Percentiles rank a stretch among this genome's conserved stretches.
Conservation (phyloP, 2,888 invertebrate genomes). For the Argyra leucocephala region DNA sequence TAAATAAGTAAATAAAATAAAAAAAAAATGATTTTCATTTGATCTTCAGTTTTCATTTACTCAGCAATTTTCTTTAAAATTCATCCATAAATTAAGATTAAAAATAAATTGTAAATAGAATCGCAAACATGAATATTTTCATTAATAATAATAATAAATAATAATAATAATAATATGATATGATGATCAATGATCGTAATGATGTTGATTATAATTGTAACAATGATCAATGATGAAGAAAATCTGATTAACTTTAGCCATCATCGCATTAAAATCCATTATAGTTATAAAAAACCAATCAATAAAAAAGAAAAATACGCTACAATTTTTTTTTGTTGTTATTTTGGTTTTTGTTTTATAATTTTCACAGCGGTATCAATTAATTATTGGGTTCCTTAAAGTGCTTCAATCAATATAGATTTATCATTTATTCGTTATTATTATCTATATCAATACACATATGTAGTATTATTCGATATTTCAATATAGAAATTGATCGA, state of each 20-base stretch:
- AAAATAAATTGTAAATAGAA: not conserved
- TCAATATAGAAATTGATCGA: not conserved
- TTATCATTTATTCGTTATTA: not conserved
- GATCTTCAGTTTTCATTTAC: no score
- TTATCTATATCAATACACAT: not conserved
- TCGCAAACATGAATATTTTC: not conserved
- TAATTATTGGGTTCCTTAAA: conserved; percentile 6
- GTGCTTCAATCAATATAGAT: conserved; percentile 4
- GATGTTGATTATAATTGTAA: no score
- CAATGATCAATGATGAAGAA: no score
- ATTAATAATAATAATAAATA: no score
- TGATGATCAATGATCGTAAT: no score
- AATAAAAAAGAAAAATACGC: not conserved
- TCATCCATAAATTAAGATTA: not conserved
- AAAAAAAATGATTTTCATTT: not conserved
- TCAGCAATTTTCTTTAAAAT: not conserved
- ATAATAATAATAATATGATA: no score
- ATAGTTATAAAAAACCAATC: not conserved
- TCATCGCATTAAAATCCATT: not conserved
- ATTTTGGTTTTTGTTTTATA: not conserved
- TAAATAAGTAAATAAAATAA: no score
- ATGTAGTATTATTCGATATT: not conserved
- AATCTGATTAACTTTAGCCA: no score
- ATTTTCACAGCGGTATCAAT: conserved; percentile 6
- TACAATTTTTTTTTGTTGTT: not conserved